These are phyloP conservation scores for Gallinago paraguaiae DNA, from an alignment of 2,113 vertebrate species.

Conservation along the genomic window DNA sequence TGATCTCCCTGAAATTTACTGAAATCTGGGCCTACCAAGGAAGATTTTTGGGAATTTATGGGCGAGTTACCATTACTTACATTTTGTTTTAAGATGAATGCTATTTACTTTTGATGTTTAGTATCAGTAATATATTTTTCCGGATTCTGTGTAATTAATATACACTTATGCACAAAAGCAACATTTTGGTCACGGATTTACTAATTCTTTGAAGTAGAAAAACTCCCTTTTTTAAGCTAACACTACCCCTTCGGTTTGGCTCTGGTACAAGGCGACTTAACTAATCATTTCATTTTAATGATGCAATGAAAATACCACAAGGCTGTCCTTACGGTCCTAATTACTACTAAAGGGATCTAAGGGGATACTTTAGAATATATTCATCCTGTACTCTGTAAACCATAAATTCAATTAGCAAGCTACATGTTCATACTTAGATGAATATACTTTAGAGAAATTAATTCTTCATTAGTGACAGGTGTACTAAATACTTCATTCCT, in stretches of 20 bases:
- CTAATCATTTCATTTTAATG: conserved; percentile 33
- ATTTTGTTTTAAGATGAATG: background rate
- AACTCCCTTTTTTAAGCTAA: background rate
- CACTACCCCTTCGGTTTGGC: background rate
- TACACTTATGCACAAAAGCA: background rate
- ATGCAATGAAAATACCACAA: conserved; percentile 38
- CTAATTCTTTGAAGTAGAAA: background rate
- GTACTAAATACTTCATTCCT: conserved; percentile 15
- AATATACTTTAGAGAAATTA: conserved; percentile 28
- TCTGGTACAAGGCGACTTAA: background rate
- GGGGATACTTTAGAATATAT: conserved; percentile 6
- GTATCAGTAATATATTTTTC: background rate
- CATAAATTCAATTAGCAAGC: conserved; percentile 40
- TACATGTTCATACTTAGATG: background rate
- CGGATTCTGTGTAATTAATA: background rate
- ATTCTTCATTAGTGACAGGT: conserved; percentile 37
- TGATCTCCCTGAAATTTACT: background rate
- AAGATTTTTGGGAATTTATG: background rate
- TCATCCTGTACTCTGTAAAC: background rate
- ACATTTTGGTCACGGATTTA: background rate
- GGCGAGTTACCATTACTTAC: background rate
- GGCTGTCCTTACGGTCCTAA: conserved; percentile 13
- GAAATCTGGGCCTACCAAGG: background rate
- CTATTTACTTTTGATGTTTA: background rate
- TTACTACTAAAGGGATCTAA: conserved; percentile 12